Conservation (phyloP, 2,113 vertebrate genomes). For the Xerus inauris region DNA sequence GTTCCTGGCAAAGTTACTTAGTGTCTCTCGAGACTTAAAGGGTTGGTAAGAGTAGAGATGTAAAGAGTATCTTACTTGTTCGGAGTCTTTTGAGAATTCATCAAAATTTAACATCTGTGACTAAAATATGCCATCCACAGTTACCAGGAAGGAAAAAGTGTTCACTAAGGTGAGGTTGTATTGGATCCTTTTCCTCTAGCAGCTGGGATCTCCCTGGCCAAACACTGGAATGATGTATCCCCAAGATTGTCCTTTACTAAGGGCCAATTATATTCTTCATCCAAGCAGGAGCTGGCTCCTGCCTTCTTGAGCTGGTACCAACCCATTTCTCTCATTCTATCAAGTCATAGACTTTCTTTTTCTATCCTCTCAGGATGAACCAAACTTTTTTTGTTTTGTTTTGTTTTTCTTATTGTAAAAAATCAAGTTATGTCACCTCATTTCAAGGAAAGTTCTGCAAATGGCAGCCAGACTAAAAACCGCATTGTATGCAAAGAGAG, state of each 20-base stretch:
- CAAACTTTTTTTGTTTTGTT: neutral
- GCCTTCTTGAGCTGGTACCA: neutral
- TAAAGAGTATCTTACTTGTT: neutral
- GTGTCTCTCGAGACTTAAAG: neutral
- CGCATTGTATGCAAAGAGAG: conserved; percentile 79
- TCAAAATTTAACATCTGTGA: conserved; percentile 6
- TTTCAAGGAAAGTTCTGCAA: conserved; percentile 66
- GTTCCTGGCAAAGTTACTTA: conserved; percentile 7
- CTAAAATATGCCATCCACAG: neutral
- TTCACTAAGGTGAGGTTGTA: neutral
- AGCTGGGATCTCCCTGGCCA: neutral
- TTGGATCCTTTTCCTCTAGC: neutral
- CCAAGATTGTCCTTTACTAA: neutral
- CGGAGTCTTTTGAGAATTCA: conserved; percentile 1
- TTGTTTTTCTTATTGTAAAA: neutral
- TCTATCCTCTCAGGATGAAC: conserved; percentile 38
- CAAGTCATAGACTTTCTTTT: conserved; percentile 32
- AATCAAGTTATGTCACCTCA: conserved; percentile 54
- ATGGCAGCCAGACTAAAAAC: conserved; percentile 59
- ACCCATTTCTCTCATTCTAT: neutral
- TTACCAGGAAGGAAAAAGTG: neutral
- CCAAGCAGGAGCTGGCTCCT: neutral
- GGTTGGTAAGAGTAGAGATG: neutral
- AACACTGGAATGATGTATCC: fast-evolving
- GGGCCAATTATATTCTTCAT: neutral